Base-by-base conservation (phyloP, 2,797 vertebrate genomes). In the Pelobates cultripes region DNA sequence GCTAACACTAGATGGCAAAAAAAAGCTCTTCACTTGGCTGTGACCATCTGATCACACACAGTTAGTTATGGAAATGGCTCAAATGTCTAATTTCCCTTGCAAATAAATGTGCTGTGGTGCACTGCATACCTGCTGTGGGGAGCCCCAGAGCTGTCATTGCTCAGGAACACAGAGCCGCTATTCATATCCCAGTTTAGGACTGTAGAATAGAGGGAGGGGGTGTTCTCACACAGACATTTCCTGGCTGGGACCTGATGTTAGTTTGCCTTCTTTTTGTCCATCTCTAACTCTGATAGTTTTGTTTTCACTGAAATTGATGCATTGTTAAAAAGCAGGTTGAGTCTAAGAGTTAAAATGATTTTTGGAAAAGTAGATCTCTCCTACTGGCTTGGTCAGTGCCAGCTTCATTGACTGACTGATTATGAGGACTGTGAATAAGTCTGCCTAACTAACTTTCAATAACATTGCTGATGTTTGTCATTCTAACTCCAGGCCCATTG, bases 1-100 rank as follows among this genome's bases (percentile, higher is more conserved):
- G 43, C 71, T 57, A 68, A 64, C 41, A 6, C 28, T 66, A 51
- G 43, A 60, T 44, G 45, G 77, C 71, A 51, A 12, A 70, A 69
- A 3, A 13, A 28, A 55, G 60, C 66, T 83, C 68, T 67, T 53
- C 69, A 7, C 73, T 70, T 73, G 79, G 73, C 70, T 61, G 41
- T 28, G 44, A 57, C 14, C 14, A 61, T 67, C 43, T 40, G 8
- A 44, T 17, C 42, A 10, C 7, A 60, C 57, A 88, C 81, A 90
- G 92, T 91, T 91, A 92, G 93, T 92, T 86, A 87, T 88, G 88
- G 86, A 80, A 69, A 87, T 87, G 47, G 91, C 92, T 93, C 8
- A 67, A 53, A 60, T 69, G 72, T 72, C 92, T 92, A 93, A 92
- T 92, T 88, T 75, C 71, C 76, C 71, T 83, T 74, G 76, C 76